Conservation (phyloP, 2,888 invertebrate species). For the Drosophila meridiana region DNA sequence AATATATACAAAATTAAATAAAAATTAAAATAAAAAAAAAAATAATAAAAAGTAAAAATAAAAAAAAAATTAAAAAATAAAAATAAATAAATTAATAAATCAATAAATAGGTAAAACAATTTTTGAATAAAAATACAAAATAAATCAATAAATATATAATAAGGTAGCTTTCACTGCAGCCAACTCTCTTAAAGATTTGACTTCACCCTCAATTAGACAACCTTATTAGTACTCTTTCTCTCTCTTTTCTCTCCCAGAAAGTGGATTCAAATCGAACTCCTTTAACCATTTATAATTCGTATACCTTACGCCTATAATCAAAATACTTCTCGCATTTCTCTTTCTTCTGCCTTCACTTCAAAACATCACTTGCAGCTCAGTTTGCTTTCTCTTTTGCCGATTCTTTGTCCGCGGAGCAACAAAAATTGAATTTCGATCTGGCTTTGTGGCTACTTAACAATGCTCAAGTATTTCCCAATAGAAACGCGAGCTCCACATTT, state of each 20-base stretch:
- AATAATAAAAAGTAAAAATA: too few relatives aligned
- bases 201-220: background rate
- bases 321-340: background rate
- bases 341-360: background rate
- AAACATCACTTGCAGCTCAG: background rate
- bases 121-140: too few relatives aligned
- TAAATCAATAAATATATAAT: too few relatives aligned
- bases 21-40: too few relatives aligned
- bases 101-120: too few relatives aligned
- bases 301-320: background rate
- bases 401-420: background rate
- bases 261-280: background rate
- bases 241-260: background rate
- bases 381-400: slow-evolving; percentile 10
- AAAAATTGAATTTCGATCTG: slow-evolving; percentile 17
- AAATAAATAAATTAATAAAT: too few relatives aligned
- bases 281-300: background rate
- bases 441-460: slow-evolving; percentile 24
- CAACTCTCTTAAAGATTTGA: too few relatives aligned
- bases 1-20: too few relatives aligned
- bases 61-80: too few relatives aligned
- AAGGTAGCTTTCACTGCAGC: too few relatives aligned
- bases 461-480: slow-evolving; percentile 23
- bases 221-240: too few relatives aligned
- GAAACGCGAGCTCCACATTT: slow-evolving; percentile 26